Conservation (phyloP, 2,888 invertebrate species). For the Euzetes globulus region DNA sequence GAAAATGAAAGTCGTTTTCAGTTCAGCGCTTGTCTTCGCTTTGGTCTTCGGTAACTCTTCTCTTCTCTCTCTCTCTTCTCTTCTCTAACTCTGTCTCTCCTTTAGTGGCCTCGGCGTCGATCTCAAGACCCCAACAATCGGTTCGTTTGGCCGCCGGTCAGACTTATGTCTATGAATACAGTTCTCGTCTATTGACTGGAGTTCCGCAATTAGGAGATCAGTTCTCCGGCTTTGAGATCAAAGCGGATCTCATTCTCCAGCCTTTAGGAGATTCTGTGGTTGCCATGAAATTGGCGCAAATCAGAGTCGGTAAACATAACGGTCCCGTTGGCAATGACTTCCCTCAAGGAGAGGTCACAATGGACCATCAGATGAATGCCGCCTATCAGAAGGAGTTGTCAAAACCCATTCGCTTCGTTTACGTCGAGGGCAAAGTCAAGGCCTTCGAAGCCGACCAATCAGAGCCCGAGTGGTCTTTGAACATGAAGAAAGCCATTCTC, state of each 20-base stretch:
- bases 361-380: slow-evolving; percentile 35
- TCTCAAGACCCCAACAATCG: background rate
- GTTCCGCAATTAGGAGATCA: slow-evolving; percentile 45
- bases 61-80: background rate
- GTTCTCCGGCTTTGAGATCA: slow-evolving; percentile 46
- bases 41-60: too few species aligned
- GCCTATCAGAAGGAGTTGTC: slow-evolving; percentile 40
- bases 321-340: background rate
- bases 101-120: background rate
- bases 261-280: slow-evolving; percentile 43
- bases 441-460: slow-evolving; percentile 44
- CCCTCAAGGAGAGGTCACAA: background rate
- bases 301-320: slow-evolving; percentile 33
- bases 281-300: slow-evolving; percentile 26
- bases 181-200: slow-evolving; percentile 46
- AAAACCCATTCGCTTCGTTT: slow-evolving; percentile 43
- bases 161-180: slow-evolving; percentile 47
- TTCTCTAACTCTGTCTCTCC: background rate
- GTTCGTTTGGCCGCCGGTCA: slow-evolving; percentile 40
- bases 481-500: slow-evolving; percentile 48
- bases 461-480: slow-evolving; percentile 48
- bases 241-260: slow-evolving; percentile 43
- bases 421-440: slow-evolving; percentile 42
- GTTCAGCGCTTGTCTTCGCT: too few species aligned
- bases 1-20: too few species aligned